These are phyloP conservation scores for Macquaria australasica DNA, from an alignment of 2,113 vertebrate species.

Conservation along the genomic window DNA sequence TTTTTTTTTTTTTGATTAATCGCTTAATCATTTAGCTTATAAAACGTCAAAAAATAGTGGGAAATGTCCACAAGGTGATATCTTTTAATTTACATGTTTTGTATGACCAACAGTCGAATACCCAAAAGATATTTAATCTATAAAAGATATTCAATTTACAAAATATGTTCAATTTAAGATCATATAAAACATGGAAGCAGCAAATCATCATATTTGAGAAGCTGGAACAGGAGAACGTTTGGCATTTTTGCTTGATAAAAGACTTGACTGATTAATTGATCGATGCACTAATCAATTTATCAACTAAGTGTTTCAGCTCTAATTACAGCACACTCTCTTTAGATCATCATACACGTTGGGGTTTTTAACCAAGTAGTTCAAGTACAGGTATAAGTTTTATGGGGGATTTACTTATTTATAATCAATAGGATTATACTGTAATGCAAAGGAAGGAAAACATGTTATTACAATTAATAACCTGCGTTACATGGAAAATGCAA, in stretches of 20 bases:
- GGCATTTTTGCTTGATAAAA: too few species aligned
- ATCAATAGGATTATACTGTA: not conserved
- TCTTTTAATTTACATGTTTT: too few species aligned
- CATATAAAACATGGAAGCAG: not conserved
- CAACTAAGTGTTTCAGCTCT: not conserved
- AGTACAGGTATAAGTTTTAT: not conserved
- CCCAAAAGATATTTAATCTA: not conserved
- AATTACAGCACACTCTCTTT: not conserved
- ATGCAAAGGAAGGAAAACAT: not conserved
- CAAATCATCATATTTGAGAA: too few species aligned
- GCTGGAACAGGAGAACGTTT: not conserved
- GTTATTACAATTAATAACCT: not conserved
- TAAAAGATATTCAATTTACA: not conserved
- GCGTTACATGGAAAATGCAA: not conserved
- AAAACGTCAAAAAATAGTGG: not conserved
- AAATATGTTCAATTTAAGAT: not conserved
- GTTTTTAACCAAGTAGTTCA: not conserved
- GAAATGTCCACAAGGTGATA: not conserved
- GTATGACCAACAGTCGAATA: not conserved
- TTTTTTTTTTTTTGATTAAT: not conserved
- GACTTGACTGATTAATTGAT: not conserved
- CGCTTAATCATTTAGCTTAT: not conserved
- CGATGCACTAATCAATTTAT: not conserved
- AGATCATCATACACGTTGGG: not conserved
- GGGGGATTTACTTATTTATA: not conserved